Base-by-base conservation (phyloP, 2,113 vertebrate genomes). In the Cryptomyrus ogoouensis region DNA sequence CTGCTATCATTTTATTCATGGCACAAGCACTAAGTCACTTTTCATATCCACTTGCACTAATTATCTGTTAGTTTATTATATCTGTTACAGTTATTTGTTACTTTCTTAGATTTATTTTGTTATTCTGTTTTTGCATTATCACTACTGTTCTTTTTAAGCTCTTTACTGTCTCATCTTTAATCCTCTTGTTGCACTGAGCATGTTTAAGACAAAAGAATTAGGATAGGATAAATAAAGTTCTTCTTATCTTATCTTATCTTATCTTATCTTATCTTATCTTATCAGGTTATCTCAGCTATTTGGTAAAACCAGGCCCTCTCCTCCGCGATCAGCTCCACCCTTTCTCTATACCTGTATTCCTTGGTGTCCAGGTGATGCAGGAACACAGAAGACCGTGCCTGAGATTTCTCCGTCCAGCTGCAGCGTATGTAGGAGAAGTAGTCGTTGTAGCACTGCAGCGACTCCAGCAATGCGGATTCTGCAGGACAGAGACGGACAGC, bases 361-460 rank as follows among this genome's bases (percentile, higher is more conserved):
- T 58, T 62, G 17, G 31, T 46, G 15, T 90, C 89, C 91, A 87
- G 21, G 90, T 92, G 90, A 42, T 87, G 46, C 27, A 92, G 87
- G 58, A 42, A 89, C 46, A 89, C 90, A 4, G 50, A 35, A 46
- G 93, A 90, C 83, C 24, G 83, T 0, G 35, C 35, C 0, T 92
- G 3, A 7, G 19, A 2, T 2, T 13, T 47, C 44, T 94, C 93
- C 0, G 84, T 94, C 97, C 97, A 97, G 0, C 93, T 94, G 88
- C 97, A 97, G 15, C 86, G 87, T 24, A 95, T 91, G 9, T 87
- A 90, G 39, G 93, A 94, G 0, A 0, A 91, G 89, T 95, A 97
- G 93, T 97, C 94, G 0, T 96, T 97, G 87, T 94, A 90, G 91
- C 97, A 97, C 1, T 21, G 88, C 85, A 97, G 92, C 53, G 92